Base-by-base conservation (phyloP, 1,140 invertebrate species). In the Nephila pilipes region DNA sequence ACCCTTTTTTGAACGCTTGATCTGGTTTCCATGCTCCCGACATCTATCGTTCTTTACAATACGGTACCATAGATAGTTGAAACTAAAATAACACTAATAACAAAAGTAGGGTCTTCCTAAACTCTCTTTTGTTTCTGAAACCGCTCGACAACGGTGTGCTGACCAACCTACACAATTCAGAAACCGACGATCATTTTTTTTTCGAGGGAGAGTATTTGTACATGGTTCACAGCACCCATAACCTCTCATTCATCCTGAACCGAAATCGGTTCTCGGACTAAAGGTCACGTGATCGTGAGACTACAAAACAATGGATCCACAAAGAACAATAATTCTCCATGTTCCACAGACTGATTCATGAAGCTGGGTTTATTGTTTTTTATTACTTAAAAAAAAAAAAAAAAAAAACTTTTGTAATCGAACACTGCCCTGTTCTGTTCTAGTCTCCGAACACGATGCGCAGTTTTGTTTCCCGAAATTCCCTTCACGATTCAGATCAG, bases 201-300 rank as follows among this genome's bases (percentile, higher is more conserved):
- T 46, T 46, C 46, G 69, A n/a, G 69, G 69, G 63, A 65, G 63
- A 65, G 63, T 36, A 18, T 20, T 20, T 18, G 69, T 75, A 29
- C 29, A 75, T 36, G 69, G 69, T 75, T 75, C 29, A 75, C 3
- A 29, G 29, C 69, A 36, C 69, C 29, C 18, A 29, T 36, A 36
- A 75, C 69, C 69, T 75, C 69, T 18, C 69, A 75, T 75, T 75
- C 69, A 75, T 36, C 29, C 69, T 32, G 25, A 75, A 32, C 69
- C 69, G 69, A 75, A 32, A 65, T 65, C 63, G 25, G 63, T 65
- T 36, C 25, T 75, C 69, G 69, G 69, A 75, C 69, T 32, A 75
- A 75, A 75, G 69, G 69, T 75, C 69, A 75, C 69, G 69, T 75
- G 69, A 16, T 75, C 69, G 69, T 75, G 69, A 36, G 69, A 75